Evolutionary conservation across 2,888 invertebrate species (phyloP), one percentile per base, ranked within the genome.

Genomic region (Ethmia dodecea): DNA sequence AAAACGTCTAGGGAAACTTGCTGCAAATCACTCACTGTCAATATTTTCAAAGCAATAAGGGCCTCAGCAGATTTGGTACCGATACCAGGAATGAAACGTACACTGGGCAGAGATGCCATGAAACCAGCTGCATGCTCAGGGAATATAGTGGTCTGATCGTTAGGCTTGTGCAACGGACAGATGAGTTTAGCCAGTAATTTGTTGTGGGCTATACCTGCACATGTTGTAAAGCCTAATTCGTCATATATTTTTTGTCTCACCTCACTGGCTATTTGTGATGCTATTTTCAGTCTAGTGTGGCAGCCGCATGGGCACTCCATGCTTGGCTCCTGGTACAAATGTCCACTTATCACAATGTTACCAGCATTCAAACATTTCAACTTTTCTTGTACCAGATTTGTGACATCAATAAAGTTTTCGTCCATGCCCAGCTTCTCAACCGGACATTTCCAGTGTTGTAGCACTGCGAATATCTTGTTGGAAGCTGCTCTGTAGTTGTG

Each of bases 391-490:
- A 93, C 89, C 56, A 92, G 61, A 37, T 89, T 87, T 45, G 93
- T 92, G 45, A 95, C 91, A 80, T 96, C 95, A 52, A 95, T 83
- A 69, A 88, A 95, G 66, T 94, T 94, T 68, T 96, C 96, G 75
- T 96, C 95, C 60, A 95, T 88, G 9, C 95, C 95, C 35, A 95
- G 83, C 58, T 94, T 90, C 69, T 96, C 95, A 0, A 95, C 93
- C 31, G 89, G 76, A 31, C 90, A 88, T 37, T 93, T 92, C 77
- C 91, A 94, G 54, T 88, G 89, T 47, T 91, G 90, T 42, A 95
- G 75, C 41, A 92, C 76, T 40, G 89, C 89, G 47, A 92, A 92
- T 43, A 95, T 91, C 75, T 92, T 91, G 46, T 91, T 89, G 1
- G 95, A 95, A 68, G 91, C 90, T 40, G 92, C 88, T 51, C 95